phyloP scores from a whole-genome alignment of 2,113 vertebrate species.

The Charina bottae region DNA sequence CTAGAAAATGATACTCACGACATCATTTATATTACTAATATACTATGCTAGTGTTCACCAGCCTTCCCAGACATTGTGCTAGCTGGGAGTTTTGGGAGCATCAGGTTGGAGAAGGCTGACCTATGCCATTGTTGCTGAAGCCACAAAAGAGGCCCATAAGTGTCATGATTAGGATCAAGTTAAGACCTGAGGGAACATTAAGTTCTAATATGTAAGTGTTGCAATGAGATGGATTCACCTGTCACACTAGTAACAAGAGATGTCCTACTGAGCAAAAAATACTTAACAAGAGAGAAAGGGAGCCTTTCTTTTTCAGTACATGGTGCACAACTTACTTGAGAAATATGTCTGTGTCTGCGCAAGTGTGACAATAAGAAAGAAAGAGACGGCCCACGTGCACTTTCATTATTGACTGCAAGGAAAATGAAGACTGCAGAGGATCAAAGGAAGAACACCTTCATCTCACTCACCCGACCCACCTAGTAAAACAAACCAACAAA shows the following conservation, averaged over 20 bases:
- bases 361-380: background rate
- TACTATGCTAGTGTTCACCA: background rate
- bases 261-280: background rate
- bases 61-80: background rate
- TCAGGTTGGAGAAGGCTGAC: background rate
- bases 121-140: background rate
- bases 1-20: background rate
- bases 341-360: background rate
- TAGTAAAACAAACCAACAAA: background rate
- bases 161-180: background rate
- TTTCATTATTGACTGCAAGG: background rate
- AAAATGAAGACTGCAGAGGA: background rate
- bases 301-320: background rate
- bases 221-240: background rate
- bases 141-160: background rate
- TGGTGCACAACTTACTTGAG: background rate
- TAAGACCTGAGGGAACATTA: background rate
- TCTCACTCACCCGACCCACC: background rate
- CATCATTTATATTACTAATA: background rate
- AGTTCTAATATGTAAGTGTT: background rate
- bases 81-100: background rate
- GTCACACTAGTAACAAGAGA: background rate
- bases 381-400: background rate
- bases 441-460: background rate
- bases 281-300: background rate